Percentiles rank a stretch among this genome's conserved stretches.
Evolutionary conservation across 2,797 vertebrate genomes (phyloP).

Genomic region (Lutjanus argentimaculatus): DNA sequence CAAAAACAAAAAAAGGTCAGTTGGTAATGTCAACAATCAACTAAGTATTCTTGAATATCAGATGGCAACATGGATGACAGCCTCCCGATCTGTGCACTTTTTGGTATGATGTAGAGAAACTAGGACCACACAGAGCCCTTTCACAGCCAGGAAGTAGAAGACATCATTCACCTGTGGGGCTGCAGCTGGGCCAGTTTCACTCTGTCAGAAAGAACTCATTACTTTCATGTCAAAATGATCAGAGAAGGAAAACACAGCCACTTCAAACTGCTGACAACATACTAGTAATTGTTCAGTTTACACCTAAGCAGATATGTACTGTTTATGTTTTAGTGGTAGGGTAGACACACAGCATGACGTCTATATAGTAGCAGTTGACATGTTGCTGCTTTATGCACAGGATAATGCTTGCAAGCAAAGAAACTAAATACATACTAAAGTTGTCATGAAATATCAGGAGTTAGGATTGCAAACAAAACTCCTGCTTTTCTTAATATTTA

Average conservation of each 20-base stretch:
- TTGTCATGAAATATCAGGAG: background rate
- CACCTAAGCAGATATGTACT: slow-evolving; percentile 8
- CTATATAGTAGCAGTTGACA: slow-evolving; percentile 26
- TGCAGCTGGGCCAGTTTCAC: slow-evolving; percentile 81
- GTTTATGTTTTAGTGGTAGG: slow-evolving; percentile 25
- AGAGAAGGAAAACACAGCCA: slow-evolving; percentile 66
- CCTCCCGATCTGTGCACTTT: slow-evolving; percentile 67
- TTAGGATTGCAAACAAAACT: slow-evolving; percentile 42
- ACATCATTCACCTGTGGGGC: slow-evolving; percentile 77
- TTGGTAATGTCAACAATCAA: slow-evolving; percentile 79
- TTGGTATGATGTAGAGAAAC: slow-evolving; percentile 83
- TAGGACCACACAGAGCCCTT: slow-evolving; percentile 82
- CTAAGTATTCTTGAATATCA: slow-evolving; percentile 77
- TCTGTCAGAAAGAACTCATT: slow-evolving; percentile 81
- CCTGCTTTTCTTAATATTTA: slow-evolving; percentile 64
- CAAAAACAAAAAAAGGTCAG: slow-evolving; percentile 79
- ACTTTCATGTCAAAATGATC: slow-evolving; percentile 70
- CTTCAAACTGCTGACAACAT: slow-evolving; percentile 54
- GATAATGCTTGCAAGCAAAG: slow-evolving; percentile 6
- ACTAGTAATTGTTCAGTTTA: slow-evolving; percentile 50
- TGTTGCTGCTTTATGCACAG: slow-evolving; percentile 33
- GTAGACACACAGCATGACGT: slow-evolving; percentile 16
- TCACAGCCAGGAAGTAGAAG: slow-evolving; percentile 77
- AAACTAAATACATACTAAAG: slow-evolving; percentile 7
- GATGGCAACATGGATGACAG: slow-evolving; percentile 78